Evolutionary conservation across 2,797 vertebrate genomes (phyloP), one percentile per base, ranked within the genome.

Genomic region (Threskiornis aethiopicus): DNA sequence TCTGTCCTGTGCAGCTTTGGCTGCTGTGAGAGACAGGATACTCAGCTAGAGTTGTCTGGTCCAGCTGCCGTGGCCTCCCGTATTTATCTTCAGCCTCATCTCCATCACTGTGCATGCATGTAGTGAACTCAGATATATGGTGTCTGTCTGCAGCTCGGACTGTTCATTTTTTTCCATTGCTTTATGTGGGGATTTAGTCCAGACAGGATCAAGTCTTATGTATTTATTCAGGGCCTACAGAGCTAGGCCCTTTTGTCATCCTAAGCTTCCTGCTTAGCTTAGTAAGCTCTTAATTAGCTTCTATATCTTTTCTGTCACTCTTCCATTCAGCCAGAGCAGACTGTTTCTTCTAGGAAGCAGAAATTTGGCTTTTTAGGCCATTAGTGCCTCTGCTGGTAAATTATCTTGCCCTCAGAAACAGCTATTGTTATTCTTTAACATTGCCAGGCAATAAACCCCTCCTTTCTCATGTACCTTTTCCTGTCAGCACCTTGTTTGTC

Each of bases 371-470:
- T 94, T 91, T 84, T 69, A 69, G 57, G 55, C 66, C 42, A 73
- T 94, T 94, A 90, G 55, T 91, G 42, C 51, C 57, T 90, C 57
- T 82, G 73, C 58, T 79, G n/a, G 72, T 93, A 91, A 95, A 96
- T 93, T 84, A 84, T 51, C 37, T 88, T 69, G 25, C 61, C 51
- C 41, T 42, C 7, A 64, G 54, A 87, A 93, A 91, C 72, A 58
- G 44, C 57, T 55, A 39, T 54, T 79, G 17, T 54, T 41, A 84
- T 95, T 92, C 72, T 94, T 94, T 88, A 82, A 82, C 47, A 49
- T 31, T 90, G 44, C 73, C 47, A 69, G 80, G 59, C 67, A 95
- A 59, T 85, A 91, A 91, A 87, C 26, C 35, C 26, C 61, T 87
- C 29, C 59, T 69, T 93, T 92, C 87, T 93, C 59, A 67, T 57